phyloP scores from a whole-genome alignment of 2,888 invertebrate genomes.

The Pharmacophagus antenor region DNA sequence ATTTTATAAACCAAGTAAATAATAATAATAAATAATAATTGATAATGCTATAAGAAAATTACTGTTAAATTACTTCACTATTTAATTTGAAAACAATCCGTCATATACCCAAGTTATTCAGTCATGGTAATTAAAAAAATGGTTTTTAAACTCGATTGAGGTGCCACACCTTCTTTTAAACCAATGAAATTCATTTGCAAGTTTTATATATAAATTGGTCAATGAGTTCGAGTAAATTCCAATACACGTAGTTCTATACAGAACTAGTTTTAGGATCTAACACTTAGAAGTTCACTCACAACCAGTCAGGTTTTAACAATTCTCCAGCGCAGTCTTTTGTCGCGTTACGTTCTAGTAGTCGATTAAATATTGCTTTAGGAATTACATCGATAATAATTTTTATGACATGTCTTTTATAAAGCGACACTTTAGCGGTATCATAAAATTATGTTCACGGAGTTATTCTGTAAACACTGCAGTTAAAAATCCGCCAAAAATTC shows the following conservation, averaged over 20 bases:
- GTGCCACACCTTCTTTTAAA: conserved; percentile 53
- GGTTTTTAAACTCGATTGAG: neutral
- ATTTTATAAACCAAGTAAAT: no score
- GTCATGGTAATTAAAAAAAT: neutral
- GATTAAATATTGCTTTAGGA: neutral
- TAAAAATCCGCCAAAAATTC: conserved; percentile 73
- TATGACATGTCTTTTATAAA: conserved; percentile 51
- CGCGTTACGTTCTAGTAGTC: conserved; percentile 41
- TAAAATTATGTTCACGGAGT: conserved; percentile 49
- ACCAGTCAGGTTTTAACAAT: conserved; percentile 51
- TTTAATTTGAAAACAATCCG: no score
- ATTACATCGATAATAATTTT: neutral
- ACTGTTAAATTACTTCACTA: no score
- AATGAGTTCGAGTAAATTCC: neutral
- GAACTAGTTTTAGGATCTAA: conserved; percentile 58
- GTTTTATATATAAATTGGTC: conserved; percentile 30
- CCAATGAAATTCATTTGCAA: conserved; percentile 34
- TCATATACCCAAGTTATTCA: neutral
- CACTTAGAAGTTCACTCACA: conserved; percentile 41
- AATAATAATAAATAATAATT: no score
- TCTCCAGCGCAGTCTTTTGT: conserved; percentile 53
- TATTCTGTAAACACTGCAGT: conserved; percentile 49
- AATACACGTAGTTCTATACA: conserved; percentile 24
- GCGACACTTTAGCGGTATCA: conserved; percentile 48
- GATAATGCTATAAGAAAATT: no score